A percentile compares a stretch with the other conserved stretches of the same genome.
phyloP scores from a whole-genome alignment of 1,140 invertebrate species.

The Neotoxoptera formosana region DNA sequence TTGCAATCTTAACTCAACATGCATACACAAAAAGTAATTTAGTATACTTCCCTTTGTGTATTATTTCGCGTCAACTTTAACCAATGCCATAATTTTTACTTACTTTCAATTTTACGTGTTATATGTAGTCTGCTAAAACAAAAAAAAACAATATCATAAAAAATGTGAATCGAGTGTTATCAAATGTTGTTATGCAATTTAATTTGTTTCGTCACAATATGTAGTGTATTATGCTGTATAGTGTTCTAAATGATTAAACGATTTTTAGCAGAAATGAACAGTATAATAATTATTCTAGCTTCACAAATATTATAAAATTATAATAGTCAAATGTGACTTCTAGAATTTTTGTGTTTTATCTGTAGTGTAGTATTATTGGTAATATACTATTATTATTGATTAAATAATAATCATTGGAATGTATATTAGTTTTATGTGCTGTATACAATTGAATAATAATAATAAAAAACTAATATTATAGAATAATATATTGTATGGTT shows the following conservation, averaged over 20 bases:
- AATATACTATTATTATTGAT: too few relatives aligned
- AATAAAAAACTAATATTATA: too few relatives aligned
- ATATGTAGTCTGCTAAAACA: background rate
- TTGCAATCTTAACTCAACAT: constrained; percentile 43
- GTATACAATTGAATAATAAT: too few relatives aligned
- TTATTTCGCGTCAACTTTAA: background rate
- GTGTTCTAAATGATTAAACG: too few relatives aligned
- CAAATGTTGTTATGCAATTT: background rate
- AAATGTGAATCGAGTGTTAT: background rate
- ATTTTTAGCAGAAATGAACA: too few relatives aligned
- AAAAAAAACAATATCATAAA: background rate
- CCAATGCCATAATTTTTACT: constrained; percentile 35
- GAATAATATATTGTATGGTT: too few relatives aligned
- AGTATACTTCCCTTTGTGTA: constrained; percentile 15
- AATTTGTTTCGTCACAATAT: background rate
- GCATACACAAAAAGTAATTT: constrained; percentile 50
- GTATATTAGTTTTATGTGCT: too few relatives aligned
- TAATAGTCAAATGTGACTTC: background rate
- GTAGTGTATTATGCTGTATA: background rate
- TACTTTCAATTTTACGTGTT: background rate
- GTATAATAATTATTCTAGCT: background rate
- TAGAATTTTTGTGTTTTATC: background rate
- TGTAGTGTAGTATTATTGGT: too few relatives aligned
- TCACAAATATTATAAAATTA: background rate
- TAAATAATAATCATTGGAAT: too few relatives aligned